Base-by-base conservation (phyloP, 2,113 vertebrate species). In the Pelobates fuscus region DNA sequence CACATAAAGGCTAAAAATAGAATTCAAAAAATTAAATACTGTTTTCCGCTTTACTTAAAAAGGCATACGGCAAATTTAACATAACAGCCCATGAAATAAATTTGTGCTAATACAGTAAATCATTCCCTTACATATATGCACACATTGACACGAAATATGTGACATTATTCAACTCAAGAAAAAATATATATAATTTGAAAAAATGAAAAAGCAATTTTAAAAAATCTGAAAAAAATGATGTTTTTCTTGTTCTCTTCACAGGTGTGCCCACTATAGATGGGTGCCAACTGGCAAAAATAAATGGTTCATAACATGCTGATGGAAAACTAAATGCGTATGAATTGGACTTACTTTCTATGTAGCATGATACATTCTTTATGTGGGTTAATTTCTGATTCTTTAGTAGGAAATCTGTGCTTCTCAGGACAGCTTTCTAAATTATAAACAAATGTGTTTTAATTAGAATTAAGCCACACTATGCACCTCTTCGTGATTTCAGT, bases 221-320 rank as follows among this genome's bases (percentile, higher is more conserved):
- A 85, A 88, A 88, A n/a, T n/a, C n/a, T n/a, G n/a, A n/a, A n/a
- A n/a, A n/a, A n/a, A n/a, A n/a, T n/a, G n/a, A 88, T 87, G 83
- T 89, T 91, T 91, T 86, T 82, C 79, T 88, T 86, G 66, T 82
- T 84, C 82, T 59, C 5, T 68, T 89, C 86, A 81, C 82, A 71
- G 68, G 78, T 81, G 87, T 84, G 84, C 84, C 85, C 84, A 84
- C 82, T 87, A 11, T 0, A 24, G 71, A 25, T 86, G 86, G 86
- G 23, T 86, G 87, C 88, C 87, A 89, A 52, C 77, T 90, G 88
- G 87, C 87, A 64, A 69, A 8, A 8, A 77, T 72, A 81, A 68
- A 80, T n/a, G 82, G 81, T 86, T 82, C 79, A 83, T 75, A 76
- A 84, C 81, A 80, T 79, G 69, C 83, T 79, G 75, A 64, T 3